These are phyloP conservation scores for Willowsia nigromaculata DNA, from an alignment of 2,888 invertebrate genomes.

Conservation along the genomic window DNA sequence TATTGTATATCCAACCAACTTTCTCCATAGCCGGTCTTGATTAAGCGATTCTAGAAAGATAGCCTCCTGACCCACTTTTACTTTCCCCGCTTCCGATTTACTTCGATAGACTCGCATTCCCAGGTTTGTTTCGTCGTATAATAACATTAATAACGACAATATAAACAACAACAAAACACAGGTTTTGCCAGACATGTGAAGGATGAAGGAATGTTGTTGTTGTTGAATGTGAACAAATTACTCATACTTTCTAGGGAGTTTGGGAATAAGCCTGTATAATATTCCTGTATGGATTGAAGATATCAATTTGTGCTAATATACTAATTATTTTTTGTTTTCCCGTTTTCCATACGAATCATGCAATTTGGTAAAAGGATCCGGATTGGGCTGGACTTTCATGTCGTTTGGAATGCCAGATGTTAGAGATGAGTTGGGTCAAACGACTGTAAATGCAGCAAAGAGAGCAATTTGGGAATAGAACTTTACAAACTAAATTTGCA, in stretches of 20 bases:
- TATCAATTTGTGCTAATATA: neutral
- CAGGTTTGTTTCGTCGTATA: slow-evolving; percentile 24
- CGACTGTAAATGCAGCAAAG: too few relatives aligned
- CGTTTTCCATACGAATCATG: neutral
- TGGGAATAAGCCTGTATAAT: too few relatives aligned
- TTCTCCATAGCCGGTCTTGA: neutral
- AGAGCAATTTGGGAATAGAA: neutral
- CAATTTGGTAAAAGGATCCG: neutral
- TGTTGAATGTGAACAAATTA: neutral
- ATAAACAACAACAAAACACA: slow-evolving; percentile 10
- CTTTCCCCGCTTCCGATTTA: slow-evolving; percentile 15
- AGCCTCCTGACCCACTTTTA: slow-evolving; percentile 57
- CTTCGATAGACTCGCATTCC: slow-evolving; percentile 7
- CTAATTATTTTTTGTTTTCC: neutral
- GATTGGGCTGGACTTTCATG: neutral
- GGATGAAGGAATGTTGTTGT: neutral
- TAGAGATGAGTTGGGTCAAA: too few relatives aligned
- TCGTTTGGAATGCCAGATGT: neutral
- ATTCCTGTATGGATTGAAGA: too few relatives aligned
- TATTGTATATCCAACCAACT: neutral
- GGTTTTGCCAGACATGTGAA: neutral
- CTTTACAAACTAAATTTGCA: neutral
- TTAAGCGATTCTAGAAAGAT: neutral
- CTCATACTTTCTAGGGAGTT: too few relatives aligned
- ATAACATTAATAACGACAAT: neutral